phyloP scores from a whole-genome alignment of 2,113 vertebrate species.

The Astatotilapia flaviijosephi region DNA sequence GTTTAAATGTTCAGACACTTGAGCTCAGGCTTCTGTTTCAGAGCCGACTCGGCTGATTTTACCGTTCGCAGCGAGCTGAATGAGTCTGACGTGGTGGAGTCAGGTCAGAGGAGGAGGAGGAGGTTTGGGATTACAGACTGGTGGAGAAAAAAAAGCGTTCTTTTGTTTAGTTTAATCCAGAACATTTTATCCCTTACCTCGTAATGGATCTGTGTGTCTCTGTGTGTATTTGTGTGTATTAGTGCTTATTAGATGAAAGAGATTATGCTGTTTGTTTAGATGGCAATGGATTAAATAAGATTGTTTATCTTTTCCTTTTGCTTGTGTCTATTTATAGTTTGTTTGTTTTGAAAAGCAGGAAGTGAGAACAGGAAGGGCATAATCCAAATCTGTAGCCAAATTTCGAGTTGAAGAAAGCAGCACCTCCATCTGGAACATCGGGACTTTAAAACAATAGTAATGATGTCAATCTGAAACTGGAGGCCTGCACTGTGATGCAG shows the following conservation, averaged over 20 bases:
- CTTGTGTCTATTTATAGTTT: not conserved
- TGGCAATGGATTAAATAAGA: not conserved
- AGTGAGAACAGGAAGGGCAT: not conserved
- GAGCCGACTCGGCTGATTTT: not conserved
- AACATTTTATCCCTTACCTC: not conserved
- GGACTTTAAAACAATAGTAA: not conserved
- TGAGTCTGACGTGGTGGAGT: not conserved
- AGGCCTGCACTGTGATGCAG: not conserved
- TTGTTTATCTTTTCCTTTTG: not conserved
- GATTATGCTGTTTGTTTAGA: not conserved
- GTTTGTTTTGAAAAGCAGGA: conserved; percentile 12
- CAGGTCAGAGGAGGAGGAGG: not conserved
- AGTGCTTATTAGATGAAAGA: not conserved
- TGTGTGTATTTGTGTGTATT: not conserved
- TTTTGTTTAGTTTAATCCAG: not conserved
- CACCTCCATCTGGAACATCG: not conserved
- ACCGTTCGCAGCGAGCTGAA: fast-evolving
- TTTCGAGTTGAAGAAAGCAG: not conserved
- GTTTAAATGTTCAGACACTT: not conserved
- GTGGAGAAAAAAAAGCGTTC: not conserved
- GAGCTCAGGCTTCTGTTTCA: not conserved
- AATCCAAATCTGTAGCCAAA: not conserved
- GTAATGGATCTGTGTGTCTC: not conserved
- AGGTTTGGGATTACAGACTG: not conserved
- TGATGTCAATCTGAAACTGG: fast-evolving